Evolutionary conservation across 2,797 vertebrate species (phyloP), one percentile per base, ranked within the genome.

Genomic region (Scleropages formosus): DNA sequence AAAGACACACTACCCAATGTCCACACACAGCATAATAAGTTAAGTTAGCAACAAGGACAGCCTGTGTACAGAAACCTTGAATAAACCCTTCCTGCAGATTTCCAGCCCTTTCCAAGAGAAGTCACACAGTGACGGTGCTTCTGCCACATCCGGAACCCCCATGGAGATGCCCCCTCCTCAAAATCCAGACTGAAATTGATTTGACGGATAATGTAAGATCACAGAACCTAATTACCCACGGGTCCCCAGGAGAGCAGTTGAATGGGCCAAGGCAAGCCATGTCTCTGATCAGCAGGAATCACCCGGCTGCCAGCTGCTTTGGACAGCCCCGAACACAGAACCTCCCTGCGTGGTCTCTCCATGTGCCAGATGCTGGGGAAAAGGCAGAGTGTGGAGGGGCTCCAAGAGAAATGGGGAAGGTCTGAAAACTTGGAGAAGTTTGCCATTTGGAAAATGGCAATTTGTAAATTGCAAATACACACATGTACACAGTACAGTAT

Each of bases 241-340:
- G 12, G 69, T 39, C 49, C 20, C 49, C 31, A 60, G 53, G 77
- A 18, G 75, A 80, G 58, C 7, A 72, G 51, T 65, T 63, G 53
- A 72, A 60, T 49, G 13, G 70, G n/a, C 72, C 53, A 31, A 27
- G 78, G 75, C 51, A 78, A 67, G 75, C 13, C 49, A 66, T 20
- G n/a, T 64, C 47, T 75, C 72, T 76, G 75, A 80, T 26, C 82
- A 84, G 82, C 80, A 74, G 81, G 76, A 78, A 61, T 66, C 79
- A 44, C 56, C 47, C 27, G 77, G 74, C 44, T 26, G 78, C 78
- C 87, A 89, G 87, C 79, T 87, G 85, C 65, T 83, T 4, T 0
- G 74, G 85, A 86, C 85, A 84, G 79, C 72, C 69, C 63, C 64
- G 73, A 73, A 61, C 16, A 72, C 56, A 75, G 49, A 31, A 49